Evolutionary conservation across 2,113 vertebrate species (phyloP).

Genomic region (Phyllostomus hastatus): DNA sequence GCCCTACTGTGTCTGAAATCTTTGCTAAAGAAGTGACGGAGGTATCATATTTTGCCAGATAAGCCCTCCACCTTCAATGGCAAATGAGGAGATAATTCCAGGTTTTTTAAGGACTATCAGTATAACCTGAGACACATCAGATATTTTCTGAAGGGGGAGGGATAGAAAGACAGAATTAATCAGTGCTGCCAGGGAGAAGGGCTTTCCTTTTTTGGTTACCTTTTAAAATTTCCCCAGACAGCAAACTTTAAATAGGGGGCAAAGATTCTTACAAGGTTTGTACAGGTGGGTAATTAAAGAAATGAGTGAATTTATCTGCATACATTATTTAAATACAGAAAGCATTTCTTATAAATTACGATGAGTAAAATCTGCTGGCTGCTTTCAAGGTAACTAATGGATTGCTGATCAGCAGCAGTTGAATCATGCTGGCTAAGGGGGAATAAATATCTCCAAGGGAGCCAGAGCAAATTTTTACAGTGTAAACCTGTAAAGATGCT

Average conservation of each 20-base stretch:
- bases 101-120: conserved; percentile 65
- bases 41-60: conserved; percentile 64
- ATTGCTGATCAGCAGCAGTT: conserved; percentile 52
- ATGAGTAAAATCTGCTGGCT: conserved; percentile 66
- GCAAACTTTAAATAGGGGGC: conserved; percentile 39
- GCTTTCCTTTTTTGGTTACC: conserved; percentile 1
- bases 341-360: conserved; percentile 71
- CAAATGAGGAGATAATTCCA: conserved; percentile 57
- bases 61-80: conserved; percentile 38
- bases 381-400: conserved; percentile 65
- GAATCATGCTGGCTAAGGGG: conserved; percentile 6
- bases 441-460: conserved; percentile 44
- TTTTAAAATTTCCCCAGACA: conserved; percentile 42
- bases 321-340: conserved; percentile 71
- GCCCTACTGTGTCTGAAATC: conserved; percentile 65
- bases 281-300: conserved; percentile 62
- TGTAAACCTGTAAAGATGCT: not conserved
- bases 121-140: conserved; percentile 68
- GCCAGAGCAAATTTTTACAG: not conserved
- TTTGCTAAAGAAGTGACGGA: conserved; percentile 70
- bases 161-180: not conserved
- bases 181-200: not conserved
- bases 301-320: conserved; percentile 72
- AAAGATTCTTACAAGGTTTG: conserved; percentile 53
- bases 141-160: not conserved